These are phyloP conservation scores for Pseudorasbora parva DNA, from an alignment of 2,113 vertebrate species.

Conservation along the genomic window DNA sequence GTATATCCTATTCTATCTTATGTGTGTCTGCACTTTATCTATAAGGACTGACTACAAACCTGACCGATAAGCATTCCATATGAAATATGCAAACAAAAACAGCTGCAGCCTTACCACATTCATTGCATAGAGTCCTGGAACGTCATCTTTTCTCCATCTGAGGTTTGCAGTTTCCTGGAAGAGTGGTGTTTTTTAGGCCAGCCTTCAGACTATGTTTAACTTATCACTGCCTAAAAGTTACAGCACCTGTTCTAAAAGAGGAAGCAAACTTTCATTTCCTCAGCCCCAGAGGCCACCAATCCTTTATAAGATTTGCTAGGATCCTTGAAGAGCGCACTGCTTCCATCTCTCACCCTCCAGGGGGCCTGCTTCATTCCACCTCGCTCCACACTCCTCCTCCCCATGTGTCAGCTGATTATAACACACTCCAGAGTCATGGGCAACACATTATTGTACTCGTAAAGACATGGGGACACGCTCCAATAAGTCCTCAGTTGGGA, in stretches of 20 bases:
- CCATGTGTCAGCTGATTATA: constrained; percentile 62
- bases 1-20: not conserved
- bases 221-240: constrained; percentile 33
- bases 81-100: constrained; percentile 20
- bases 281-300: constrained; percentile 49
- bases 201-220: constrained; percentile 34
- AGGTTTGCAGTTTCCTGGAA: not conserved
- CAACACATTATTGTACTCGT: constrained; percentile 64
- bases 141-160: not conserved
- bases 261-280: constrained; percentile 47
- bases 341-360: constrained; percentile 53
- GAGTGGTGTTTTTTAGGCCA: constrained; percentile 25
- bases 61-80: constrained; percentile 18
- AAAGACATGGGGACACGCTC: constrained; percentile 66
- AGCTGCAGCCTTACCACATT: not conserved
- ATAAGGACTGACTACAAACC: not conserved
- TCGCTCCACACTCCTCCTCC: constrained; percentile 42
- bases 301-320: constrained; percentile 46
- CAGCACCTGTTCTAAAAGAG: constrained; percentile 34
- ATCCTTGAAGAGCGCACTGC: constrained; percentile 41
- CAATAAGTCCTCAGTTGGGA: constrained; percentile 66
- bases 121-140: not conserved
- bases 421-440: constrained; percentile 62
- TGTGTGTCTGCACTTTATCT: not conserved
- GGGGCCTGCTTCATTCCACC: constrained; percentile 54